phyloP scores from a whole-genome alignment of 1,140 invertebrate genomes.

The Calephelis virginiensis region DNA sequence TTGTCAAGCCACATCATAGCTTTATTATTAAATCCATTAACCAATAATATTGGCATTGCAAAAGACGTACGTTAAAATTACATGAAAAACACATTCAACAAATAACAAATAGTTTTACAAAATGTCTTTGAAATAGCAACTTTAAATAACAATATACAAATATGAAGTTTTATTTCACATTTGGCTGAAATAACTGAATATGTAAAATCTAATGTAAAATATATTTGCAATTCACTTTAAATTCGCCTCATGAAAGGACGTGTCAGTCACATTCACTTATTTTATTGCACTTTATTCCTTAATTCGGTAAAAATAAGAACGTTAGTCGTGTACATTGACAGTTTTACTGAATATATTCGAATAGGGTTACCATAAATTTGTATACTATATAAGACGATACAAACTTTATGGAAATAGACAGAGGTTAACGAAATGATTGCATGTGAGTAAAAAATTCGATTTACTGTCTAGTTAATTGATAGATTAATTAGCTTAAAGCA shows the following conservation, averaged over 20 bases:
- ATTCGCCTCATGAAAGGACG: conserved; percentile 26
- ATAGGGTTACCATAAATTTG: background rate
- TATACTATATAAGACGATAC: too few relatives aligned
- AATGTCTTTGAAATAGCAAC: background rate
- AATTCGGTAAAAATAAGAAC: conserved; percentile 15
- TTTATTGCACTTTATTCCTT: conserved; percentile 10
- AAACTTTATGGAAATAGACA: too few relatives aligned
- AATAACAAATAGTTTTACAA: too few relatives aligned
- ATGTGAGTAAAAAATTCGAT: too few relatives aligned
- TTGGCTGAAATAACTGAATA: conserved; percentile 21
- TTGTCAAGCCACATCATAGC: too few relatives aligned
- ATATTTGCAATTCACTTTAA: conserved; percentile 26
- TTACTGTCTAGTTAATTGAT: too few relatives aligned
- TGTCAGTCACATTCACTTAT: conserved; percentile 14
- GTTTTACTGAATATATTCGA: conserved; percentile 6
- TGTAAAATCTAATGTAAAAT: conserved; percentile 25
- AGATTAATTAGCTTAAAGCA: too few relatives aligned
- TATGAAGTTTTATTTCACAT: conserved; percentile 13
- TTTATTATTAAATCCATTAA: too few relatives aligned
- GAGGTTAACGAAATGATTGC: too few relatives aligned
- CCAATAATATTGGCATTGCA: too few relatives aligned
- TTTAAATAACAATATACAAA: background rate
- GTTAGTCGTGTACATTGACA: conserved; percentile 17
- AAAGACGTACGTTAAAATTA: too few relatives aligned
- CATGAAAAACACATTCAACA: too few relatives aligned